Base-by-base conservation (phyloP, 2,888 invertebrate genomes). In the Brenthis daphne region DNA sequence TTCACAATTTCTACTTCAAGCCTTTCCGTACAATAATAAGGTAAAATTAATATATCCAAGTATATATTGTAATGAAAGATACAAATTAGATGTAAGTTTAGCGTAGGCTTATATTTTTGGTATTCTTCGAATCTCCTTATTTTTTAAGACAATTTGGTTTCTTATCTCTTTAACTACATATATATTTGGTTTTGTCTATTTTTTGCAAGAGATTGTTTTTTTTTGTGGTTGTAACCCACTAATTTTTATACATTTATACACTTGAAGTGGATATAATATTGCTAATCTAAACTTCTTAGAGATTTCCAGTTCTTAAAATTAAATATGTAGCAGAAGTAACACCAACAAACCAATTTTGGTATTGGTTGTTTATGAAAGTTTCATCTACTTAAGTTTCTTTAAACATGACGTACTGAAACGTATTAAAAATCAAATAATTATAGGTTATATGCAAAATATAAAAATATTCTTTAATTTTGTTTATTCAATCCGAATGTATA, bases 51-150 rank as follows among this genome's bases (percentile, higher is more conserved):
- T n/a, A 48, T n/a, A 60, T 60, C 60, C n/a, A 50, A 29, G 20
- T 60, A 50, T 56, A 14, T 60, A 50, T 60, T 63, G 53, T 53
- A 43, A 43, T 14, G 53, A 16, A 65, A 24, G n/a, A 65, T 65
- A 65, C 57, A 67, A 67, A 47, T 55, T 60, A 60, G 58, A 20
- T 48, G 54, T 67, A 67, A 67, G 37, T 55, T 60, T 64, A 67
- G 61, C 56, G 50, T 61, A 37, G 56, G 51, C 50, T 56, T 56
- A 54, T 61, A 16, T 63, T 51, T 63, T 63, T 20, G 51, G 6
- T 53, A 20, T 1, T 48, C 29, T 43, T 48, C 4, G 50, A 67
- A 61, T 56, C 50, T 67, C 37, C 20, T 37, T 60, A 14, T 50
- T 29, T 60, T 50, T 0, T 60, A 8, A 37, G n/a, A 12, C 14